Evolutionary conservation across 2,797 vertebrate genomes (phyloP).

Genomic region (Sebastes vulpes): DNA sequence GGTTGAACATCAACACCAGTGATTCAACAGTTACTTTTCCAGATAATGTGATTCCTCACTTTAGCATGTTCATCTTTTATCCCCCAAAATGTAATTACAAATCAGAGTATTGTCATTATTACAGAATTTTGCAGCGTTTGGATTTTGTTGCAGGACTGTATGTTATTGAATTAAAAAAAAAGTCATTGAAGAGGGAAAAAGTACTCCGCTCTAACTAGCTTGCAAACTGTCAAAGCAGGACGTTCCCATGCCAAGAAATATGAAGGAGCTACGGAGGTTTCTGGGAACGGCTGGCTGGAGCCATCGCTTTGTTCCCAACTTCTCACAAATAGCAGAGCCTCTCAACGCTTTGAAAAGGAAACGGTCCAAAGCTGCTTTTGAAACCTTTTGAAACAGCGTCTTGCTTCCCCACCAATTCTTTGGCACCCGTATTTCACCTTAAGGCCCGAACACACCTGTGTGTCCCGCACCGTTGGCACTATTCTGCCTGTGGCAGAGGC

Average conservation of each 20-base stretch:
- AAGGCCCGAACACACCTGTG: too few relatives aligned
- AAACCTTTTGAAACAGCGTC: background rate
- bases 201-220: background rate
- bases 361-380: background rate
- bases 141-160: background rate
- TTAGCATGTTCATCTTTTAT: background rate
- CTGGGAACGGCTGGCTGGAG: background rate
- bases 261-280: background rate
- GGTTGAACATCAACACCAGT: background rate
- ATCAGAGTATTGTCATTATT: background rate
- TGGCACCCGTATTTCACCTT: background rate
- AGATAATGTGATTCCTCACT: background rate
- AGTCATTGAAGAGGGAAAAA: background rate
- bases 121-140: background rate
- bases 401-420: background rate
- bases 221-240: background rate
- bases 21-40: background rate
- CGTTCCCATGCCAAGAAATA: background rate
- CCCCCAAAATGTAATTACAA: background rate
- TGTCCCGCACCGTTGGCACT: too few relatives aligned
- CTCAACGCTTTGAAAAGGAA: background rate
- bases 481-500: too few relatives aligned
- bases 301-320: background rate
- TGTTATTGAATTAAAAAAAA: background rate
- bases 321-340: background rate